Percentiles rank a stretch among this genome's conserved stretches.
These are phyloP conservation scores for Geophilus truncorum DNA, from an alignment of 2,888 invertebrate genomes.

Conservation along the genomic window DNA sequence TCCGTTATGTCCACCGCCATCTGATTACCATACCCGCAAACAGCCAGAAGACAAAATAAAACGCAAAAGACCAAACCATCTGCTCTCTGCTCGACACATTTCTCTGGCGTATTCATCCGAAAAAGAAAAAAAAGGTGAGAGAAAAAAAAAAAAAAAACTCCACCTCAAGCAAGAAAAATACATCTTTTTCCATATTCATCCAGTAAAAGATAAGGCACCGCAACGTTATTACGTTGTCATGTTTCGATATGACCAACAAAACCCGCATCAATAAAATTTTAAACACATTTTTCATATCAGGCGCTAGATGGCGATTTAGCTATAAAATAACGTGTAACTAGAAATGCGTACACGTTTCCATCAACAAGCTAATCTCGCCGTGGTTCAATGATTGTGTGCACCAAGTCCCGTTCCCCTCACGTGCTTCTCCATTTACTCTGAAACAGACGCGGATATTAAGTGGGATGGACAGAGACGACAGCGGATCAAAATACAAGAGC, in stretches of 20 bases:
- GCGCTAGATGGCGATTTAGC: background rate
- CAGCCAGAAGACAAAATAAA: background rate
- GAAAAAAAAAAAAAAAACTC: background rate
- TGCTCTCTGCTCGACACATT: background rate
- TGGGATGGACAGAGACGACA: background rate
- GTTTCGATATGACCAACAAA: background rate
- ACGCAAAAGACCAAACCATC: constrained; percentile 15
- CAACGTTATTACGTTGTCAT: background rate
- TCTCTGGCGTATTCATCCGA: background rate
- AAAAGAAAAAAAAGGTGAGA: background rate
- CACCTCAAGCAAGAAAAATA: background rate
- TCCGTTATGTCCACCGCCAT: constrained; percentile 13
- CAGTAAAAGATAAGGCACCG: background rate
- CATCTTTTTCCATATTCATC: background rate
- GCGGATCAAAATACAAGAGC: background rate
- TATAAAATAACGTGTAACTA: constrained; percentile 4
- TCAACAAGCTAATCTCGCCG: constrained; percentile 3
- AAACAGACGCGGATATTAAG: constrained; percentile 8
- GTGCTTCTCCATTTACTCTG: constrained; percentile 3
- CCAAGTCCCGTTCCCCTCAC: background rate
- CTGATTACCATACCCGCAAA: constrained; percentile 11
- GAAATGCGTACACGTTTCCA: background rate
- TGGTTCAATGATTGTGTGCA: background rate
- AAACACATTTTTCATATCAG: background rate
- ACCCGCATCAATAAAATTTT: background rate